Evolutionary conservation across 2,797 vertebrate species (phyloP).

Genomic region (Cyprinella venusta): DNA sequence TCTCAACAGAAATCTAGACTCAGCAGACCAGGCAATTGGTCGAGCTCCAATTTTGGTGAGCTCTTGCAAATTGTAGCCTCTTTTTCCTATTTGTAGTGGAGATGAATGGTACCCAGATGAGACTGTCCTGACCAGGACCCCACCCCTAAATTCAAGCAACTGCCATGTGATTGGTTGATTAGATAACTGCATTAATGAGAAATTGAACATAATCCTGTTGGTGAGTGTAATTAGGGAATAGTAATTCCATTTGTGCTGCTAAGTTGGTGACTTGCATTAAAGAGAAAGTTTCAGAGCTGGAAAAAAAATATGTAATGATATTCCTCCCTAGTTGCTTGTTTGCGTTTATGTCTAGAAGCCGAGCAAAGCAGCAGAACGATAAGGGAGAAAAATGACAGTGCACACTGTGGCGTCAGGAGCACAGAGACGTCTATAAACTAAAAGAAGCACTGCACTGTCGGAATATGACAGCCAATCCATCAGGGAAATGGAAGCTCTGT

Average conservation of each 20-base stretch:
- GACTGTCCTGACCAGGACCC: too few species aligned
- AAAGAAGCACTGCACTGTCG: slow-evolving; percentile 77
- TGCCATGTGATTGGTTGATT: too few species aligned
- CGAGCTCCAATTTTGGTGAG: too few species aligned
- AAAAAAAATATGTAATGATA: slow-evolving; percentile 56
- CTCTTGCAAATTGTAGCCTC: too few species aligned
- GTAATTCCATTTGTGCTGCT: slow-evolving; percentile 27
- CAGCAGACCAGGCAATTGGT: too few species aligned
- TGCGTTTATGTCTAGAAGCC: slow-evolving; percentile 66
- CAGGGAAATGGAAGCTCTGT: slow-evolving; percentile 86
- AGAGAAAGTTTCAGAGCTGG: slow-evolving; percentile 49
- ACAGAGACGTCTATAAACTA: slow-evolving; percentile 80
- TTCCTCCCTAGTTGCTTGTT: slow-evolving; percentile 61
- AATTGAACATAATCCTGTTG: too few species aligned
- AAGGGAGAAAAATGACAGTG: slow-evolving; percentile 71
- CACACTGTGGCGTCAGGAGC: slow-evolving; percentile 67
- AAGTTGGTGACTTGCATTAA: slow-evolving; percentile 33
- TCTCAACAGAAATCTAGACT: too few species aligned
- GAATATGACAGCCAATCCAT: slow-evolving; percentile 86
- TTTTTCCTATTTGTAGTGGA: too few species aligned
- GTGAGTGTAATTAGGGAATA: slow-evolving; percentile 8
- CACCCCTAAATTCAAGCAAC: too few species aligned
- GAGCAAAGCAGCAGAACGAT: slow-evolving; percentile 63
- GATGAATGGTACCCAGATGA: too few species aligned
- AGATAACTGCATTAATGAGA: too few species aligned